These are phyloP conservation scores for Conger conger DNA, from an alignment of 2,113 vertebrate genomes.

Conservation along the genomic window DNA sequence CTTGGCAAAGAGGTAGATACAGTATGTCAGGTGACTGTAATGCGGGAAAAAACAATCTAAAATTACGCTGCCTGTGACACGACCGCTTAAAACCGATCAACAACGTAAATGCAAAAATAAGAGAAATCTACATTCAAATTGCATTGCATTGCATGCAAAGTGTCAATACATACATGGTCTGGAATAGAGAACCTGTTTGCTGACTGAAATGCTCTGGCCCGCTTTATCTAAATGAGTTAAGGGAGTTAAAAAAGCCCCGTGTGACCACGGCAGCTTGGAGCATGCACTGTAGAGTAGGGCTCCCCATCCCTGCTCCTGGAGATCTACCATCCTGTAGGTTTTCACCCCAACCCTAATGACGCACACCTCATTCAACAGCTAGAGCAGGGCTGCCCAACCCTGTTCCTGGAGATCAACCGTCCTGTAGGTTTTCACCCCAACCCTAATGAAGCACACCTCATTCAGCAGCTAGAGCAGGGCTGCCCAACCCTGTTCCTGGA, in stretches of 20 bases:
- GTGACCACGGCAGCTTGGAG: slow-evolving; percentile 37
- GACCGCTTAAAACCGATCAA: not conserved
- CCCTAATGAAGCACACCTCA: no score
- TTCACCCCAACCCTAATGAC: no score
- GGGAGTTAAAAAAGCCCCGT: slow-evolving; percentile 31
- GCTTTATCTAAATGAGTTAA: not conserved
- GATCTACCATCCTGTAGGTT: no score
- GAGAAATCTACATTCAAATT: not conserved
- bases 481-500: no score
- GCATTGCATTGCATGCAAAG: not conserved
- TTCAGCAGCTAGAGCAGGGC: no score
- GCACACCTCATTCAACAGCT: no score
- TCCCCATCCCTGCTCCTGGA: no score
- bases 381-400: no score
- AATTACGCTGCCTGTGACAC: not conserved
- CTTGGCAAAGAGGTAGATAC: not conserved
- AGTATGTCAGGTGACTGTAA: not conserved
- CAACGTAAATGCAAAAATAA: not conserved
- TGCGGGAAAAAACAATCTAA: not conserved
- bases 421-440: no score
- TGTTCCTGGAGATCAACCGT: no score
- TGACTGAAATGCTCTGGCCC: not conserved
- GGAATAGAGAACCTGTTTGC: not conserved
- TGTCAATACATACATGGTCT: not conserved
- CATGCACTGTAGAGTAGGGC: not conserved